Evolutionary conservation across 2,888 invertebrate species (phyloP), one percentile per base, ranked within the genome.

Genomic region (Pseudeuparius sepicola): DNA sequence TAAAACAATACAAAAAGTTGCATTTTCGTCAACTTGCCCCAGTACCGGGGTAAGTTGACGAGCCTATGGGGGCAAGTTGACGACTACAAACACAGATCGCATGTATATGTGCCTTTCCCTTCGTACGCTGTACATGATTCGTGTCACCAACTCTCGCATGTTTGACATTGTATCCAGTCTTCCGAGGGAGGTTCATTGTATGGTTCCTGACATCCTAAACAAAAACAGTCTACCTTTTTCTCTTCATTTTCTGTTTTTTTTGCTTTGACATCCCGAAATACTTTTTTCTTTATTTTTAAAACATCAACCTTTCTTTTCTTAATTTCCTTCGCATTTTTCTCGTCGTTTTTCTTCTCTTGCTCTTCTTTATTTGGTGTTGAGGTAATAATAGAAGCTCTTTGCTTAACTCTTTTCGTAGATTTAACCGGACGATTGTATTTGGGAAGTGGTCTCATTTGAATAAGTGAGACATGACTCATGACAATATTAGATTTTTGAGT

Each of bases 131-230:
- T 39, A 12, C 39, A 39, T 12, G 34, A 15, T 23, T 39, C 39
- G 20, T 39, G 39, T 35, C 35, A 39, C 35, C 39, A 39, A 25
- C 12, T 23, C 7, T 24, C 34, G 17, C 39, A 35, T 18, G 9
- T 14, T 10, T 25, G 17, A 20, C 26, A 34, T 14, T 34, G 16
- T 34, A 34, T 27, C 40, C 40, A 40, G 23, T 37, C 40, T 28
- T 40, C 40, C 17, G 29, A 13, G 37, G 40, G 37, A 37, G 40
- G 40, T 12, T 40, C 40, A 20, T 7, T 10, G 18, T 33, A 38
- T 27, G 28, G 16, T 37, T 39, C 32, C 14, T 27, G 14, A 23
- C 39, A 39, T 10, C 36, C 31, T n/a, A 34, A 18, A 25, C 34
- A 37, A 24, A 36, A 36, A 25, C 18, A 16, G 10, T 36, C 31